A percentile compares a stretch with the other conserved stretches of the same genome.
Evolutionary conservation across 2,113 vertebrate species (phyloP).

Genomic region (Rana temporaria): DNA sequence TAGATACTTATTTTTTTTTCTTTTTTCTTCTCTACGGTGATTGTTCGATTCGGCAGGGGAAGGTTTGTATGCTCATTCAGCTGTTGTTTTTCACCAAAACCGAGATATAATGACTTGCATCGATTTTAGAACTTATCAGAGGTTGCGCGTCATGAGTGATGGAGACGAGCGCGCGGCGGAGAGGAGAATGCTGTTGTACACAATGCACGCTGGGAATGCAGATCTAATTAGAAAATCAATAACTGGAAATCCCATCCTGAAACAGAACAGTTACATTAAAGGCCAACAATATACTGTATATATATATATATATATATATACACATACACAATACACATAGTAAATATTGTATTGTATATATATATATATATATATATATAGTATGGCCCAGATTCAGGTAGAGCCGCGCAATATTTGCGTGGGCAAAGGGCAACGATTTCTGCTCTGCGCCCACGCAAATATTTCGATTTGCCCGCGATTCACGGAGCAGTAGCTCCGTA

Average conservation of each 20-base stretch:
- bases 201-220: conserved; percentile 62
- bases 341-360: no score
- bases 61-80: neutral
- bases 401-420: no score
- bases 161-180: conserved; percentile 28
- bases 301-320: no score
- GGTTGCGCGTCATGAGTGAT: neutral
- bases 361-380: no score
- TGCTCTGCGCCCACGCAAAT: no score
- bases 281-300: no score
- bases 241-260: conserved; percentile 70
- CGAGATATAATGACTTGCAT: conserved; percentile 22
- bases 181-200: conserved; percentile 41
- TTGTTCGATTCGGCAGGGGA: neutral
- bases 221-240: conserved; percentile 74
- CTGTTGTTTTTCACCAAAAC: conserved; percentile 3
- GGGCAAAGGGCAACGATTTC: no score
- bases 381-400: no score
- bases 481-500: no score
- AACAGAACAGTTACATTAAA: conserved; percentile 71
- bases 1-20: neutral
- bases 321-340: no score
- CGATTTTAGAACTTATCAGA: conserved; percentile 23
- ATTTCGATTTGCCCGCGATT: no score
- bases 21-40: neutral